These are phyloP conservation scores for Ibidorhyncha struthersii DNA, from an alignment of 2,113 vertebrate genomes.

Conservation along the genomic window DNA sequence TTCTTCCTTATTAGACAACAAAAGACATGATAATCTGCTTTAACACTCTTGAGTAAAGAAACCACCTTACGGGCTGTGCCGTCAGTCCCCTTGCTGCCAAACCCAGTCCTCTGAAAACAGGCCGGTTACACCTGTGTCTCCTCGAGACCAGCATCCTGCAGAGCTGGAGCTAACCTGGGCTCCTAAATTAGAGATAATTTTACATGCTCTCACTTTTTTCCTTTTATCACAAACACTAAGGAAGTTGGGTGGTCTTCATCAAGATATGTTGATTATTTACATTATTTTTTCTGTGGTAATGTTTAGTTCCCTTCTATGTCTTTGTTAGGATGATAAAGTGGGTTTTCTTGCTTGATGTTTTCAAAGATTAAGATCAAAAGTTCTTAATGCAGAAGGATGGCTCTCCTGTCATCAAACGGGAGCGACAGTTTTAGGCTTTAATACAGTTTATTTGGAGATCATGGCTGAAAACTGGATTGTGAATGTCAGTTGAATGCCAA, in stretches of 20 bases:
- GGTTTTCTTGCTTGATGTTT: not conserved
- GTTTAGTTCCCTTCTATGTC: not conserved
- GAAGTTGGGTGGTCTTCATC: not conserved
- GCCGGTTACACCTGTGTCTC: not conserved
- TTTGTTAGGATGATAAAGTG: not conserved
- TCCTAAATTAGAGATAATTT: not conserved
- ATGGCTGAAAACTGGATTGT: not conserved
- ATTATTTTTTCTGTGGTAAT: not conserved
- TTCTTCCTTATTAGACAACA: not conserved
- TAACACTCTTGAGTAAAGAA: not conserved
- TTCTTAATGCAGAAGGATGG: not conserved
- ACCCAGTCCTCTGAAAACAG: not conserved
- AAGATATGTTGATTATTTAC: not conserved
- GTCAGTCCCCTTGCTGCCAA: not conserved
- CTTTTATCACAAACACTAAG: not conserved
- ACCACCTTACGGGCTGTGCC: rapidly evolving
- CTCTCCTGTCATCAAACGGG: not conserved
- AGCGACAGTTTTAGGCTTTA: conserved; percentile 11
- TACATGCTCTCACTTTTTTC: not conserved
- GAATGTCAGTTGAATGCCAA: not conserved
- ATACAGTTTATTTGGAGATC: not conserved
- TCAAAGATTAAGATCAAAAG: conserved; percentile 12
- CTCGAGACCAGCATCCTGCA: not conserved
- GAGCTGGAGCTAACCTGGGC: not conserved
- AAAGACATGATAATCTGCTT: not conserved